Evolutionary conservation across 2,113 vertebrate species (phyloP).

Genomic region (Channa maculata): DNA sequence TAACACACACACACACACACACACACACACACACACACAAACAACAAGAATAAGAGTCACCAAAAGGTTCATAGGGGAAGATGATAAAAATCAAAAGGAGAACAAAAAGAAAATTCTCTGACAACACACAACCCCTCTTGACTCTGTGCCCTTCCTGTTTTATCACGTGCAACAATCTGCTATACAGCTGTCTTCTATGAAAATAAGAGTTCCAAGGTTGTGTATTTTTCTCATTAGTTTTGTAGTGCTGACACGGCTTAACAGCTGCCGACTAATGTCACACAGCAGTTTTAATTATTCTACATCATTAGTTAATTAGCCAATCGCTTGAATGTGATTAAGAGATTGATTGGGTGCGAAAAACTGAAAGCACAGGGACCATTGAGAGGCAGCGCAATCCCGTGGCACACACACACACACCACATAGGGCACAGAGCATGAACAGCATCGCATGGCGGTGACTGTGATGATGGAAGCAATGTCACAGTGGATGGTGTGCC

Average conservation of each 20-base stretch:
- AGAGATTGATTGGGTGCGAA: conserved; percentile 65
- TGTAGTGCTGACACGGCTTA: conserved; percentile 51
- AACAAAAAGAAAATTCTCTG: conserved; percentile 29
- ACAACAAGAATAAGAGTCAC: conserved; percentile 82
- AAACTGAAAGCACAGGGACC: conserved; percentile 56
- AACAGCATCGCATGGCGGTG: conserved; percentile 34
- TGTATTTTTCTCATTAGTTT: conserved; percentile 58
- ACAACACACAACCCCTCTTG: conserved; percentile 39
- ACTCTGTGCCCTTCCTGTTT: conserved; percentile 33
- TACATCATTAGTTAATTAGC: conserved; percentile 72
- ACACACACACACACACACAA: conserved; percentile 45
- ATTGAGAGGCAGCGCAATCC: conserved; percentile 32
- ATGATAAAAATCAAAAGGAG: conserved; percentile 55
- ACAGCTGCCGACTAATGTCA: conserved; percentile 68
- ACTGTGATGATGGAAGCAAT: conserved; percentile 44
- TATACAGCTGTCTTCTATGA: conserved; percentile 24
- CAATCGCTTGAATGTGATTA: conserved; percentile 68
- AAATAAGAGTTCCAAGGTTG: conserved; percentile 47
- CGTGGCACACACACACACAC: conserved; percentile 19
- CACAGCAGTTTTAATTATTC: conserved; percentile 67
- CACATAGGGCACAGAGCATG: conserved; percentile 11
- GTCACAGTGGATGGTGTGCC: conserved; percentile 14
- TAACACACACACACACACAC: conserved; percentile 38
- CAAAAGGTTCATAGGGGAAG: conserved; percentile 57
- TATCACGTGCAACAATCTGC: conserved; percentile 17